phyloP scores from a whole-genome alignment of 2,888 invertebrate species.

The Bhutanitis thaidina region DNA sequence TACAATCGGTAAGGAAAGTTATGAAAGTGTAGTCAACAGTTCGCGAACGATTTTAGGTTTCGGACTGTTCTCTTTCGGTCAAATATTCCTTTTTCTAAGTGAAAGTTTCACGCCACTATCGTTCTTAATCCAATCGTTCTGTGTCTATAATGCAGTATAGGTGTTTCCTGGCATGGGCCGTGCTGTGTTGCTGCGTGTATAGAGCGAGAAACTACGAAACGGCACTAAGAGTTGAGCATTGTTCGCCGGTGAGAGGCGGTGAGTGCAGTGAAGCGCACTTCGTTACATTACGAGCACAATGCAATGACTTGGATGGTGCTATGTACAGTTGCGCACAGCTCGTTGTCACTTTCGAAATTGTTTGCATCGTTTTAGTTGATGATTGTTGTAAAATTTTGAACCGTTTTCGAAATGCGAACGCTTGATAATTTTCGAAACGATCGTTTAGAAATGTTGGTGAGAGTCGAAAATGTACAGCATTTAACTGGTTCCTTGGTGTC shows the following conservation, averaged over 20 bases:
- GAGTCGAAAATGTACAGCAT: too few relatives aligned
- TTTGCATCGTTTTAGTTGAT: too few relatives aligned
- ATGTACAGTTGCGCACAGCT: conserved; percentile 30
- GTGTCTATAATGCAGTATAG: conserved; percentile 6
- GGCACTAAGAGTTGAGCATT: conserved; percentile 36
- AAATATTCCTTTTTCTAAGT: not conserved
- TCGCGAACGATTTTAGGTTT: conserved; percentile 26
- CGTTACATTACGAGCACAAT: conserved; percentile 52
- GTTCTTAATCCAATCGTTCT: not conserved
- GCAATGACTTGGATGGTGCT: conserved; percentile 34
- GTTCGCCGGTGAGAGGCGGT: conserved; percentile 36
- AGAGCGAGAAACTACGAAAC: conserved; percentile 30
- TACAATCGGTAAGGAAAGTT: conserved; percentile 39
- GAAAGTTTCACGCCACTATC: conserved; percentile 1
- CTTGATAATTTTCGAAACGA: too few relatives aligned
- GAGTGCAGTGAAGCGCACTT: conserved; percentile 50
- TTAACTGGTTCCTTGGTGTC: too few relatives aligned
- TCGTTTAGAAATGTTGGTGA: too few relatives aligned
- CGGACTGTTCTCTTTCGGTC: conserved; percentile 18
- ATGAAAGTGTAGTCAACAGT: conserved; percentile 37
- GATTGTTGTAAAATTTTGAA: too few relatives aligned
- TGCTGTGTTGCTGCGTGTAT: conserved; percentile 19
- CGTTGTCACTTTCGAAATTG: conserved; percentile 13
- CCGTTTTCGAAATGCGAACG: too few relatives aligned
- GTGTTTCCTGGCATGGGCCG: conserved; percentile 23